Evolutionary conservation across 2,888 invertebrate genomes (phyloP), one percentile per base, ranked within the genome.

Genomic region (Teleogryllus oceanicus): DNA sequence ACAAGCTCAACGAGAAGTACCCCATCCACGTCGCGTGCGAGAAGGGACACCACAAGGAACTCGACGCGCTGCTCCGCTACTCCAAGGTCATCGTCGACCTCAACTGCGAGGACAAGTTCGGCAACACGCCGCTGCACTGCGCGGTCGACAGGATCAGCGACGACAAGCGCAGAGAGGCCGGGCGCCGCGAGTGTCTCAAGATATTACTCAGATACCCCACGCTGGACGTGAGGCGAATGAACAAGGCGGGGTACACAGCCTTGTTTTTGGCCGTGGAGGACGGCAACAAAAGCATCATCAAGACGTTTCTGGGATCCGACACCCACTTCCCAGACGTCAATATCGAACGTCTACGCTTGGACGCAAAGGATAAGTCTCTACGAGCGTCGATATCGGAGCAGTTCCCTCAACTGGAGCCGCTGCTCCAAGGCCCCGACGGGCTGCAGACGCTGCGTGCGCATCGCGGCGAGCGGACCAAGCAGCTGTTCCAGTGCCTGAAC

Each of bases 1-100:
- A 74, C 50, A n/a, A 50, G 21, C n/a, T 74, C 8, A 77, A 50
- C 37, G 62, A 74, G 18, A 76, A 76, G 21, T 49, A 24, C 4
- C 76, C 79, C 13, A 49, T 78, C 8, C 80, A 80, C 16, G 20
- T 76, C 8, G 62, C 79, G 18, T 74, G 62, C 20, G 79, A 80
- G 24, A 16, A 13, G 11, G 77, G 74, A 1, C 78, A 80, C 21
- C 13, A 62, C 10, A 50, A 18, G 11, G 79, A 50, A 11, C 11
- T 79, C 24, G 20, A 50, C 18, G 49, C 78, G 18, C 74, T 80
- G 2, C 11, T 79, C 11, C 8, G 8, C 37, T 13, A 62, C 13
- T 18, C 16, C 8, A 76, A 76, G 50, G 74, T 50, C 18, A 24
- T 3, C n/a, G 62, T 62, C 16, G 62, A 62, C n/a, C 62, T n/a